Evolutionary conservation across 2,797 vertebrate species (phyloP).

Genomic region (Chelmon rostratus): DNA sequence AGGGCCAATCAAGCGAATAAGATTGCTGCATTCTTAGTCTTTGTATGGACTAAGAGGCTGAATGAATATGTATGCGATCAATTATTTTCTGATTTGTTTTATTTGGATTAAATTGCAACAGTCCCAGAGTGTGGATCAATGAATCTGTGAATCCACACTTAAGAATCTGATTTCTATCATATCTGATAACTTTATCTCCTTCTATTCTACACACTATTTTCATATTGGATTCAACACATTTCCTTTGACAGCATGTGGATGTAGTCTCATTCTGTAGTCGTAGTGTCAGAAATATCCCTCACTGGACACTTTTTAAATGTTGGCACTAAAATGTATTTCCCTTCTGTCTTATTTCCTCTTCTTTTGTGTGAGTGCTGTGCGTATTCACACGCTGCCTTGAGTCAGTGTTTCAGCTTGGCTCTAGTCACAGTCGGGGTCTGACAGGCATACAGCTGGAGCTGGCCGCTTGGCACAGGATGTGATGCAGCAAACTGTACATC

Average conservation of each 20-base stretch:
- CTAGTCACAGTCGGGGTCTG: constrained; percentile 11
- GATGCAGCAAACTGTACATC: constrained; percentile 66
- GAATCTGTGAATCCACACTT: not conserved
- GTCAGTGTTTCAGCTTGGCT: constrained; percentile 2
- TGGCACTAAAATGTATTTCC: not conserved
- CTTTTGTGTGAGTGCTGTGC: not conserved
- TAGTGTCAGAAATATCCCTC: not conserved
- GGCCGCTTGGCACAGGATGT: constrained; percentile 49
- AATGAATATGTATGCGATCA: not conserved
- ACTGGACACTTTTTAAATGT: not conserved
- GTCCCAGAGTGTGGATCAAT: not conserved
- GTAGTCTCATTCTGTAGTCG: not conserved
- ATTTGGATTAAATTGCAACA: not conserved
- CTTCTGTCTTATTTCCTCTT: not conserved
- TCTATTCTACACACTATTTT: not conserved
- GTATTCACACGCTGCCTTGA: not conserved
- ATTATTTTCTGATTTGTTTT: not conserved
- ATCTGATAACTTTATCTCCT: not conserved
- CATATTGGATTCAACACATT: not conserved
- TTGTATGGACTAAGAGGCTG: not conserved
- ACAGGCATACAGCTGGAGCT: constrained; percentile 41
- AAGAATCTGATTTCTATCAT: not conserved
- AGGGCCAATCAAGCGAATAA: not conserved
- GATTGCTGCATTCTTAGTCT: not conserved
- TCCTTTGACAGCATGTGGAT: not conserved